Percentiles rank a stretch among this genome's conserved stretches.
Conservation (phyloP, 2,113 vertebrate genomes). For the Mugil cephalus region DNA sequence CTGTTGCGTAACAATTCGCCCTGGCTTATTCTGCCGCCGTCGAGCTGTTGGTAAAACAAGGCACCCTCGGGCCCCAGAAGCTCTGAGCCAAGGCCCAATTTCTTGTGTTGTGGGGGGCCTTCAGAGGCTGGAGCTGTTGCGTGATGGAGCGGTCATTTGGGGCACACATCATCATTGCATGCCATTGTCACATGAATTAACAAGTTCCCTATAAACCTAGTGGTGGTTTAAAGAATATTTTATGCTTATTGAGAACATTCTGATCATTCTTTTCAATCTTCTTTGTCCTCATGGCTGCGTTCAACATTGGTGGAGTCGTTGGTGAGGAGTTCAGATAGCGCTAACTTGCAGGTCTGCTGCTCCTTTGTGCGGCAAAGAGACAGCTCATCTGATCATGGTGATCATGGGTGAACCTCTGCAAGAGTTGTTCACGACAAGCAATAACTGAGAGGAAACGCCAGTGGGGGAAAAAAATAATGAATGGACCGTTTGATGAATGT, state of each 20-base stretch:
- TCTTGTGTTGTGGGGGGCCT: slow-evolving; percentile 41
- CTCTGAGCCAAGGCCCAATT: slow-evolving; percentile 40
- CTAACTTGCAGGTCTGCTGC: no score
- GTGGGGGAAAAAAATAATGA: no score
- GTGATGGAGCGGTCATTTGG: slow-evolving; percentile 55
- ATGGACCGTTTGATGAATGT: no score
- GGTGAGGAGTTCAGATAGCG: not conserved
- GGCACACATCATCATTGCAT: slow-evolving; percentile 51
- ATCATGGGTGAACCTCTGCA: no score
- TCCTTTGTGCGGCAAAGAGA: no score
- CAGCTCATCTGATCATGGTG: no score
- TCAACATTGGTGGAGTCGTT: no score
- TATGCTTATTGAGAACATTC: not conserved
- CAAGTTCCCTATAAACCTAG: slow-evolving; percentile 15
- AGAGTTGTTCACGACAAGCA: no score
- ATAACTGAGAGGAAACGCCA: no score
- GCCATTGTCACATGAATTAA: slow-evolving; percentile 12
- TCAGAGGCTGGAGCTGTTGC: slow-evolving; percentile 30
- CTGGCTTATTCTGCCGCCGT: slow-evolving; percentile 63
- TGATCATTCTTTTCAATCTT: no score
- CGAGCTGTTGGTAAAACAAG: slow-evolving; percentile 81
- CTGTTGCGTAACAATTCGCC: slow-evolving; percentile 81
- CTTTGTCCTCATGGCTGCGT: not conserved
- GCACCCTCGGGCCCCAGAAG: slow-evolving; percentile 64
- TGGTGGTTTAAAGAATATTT: slow-evolving; percentile 2